A percentile compares a stretch with the other conserved stretches of the same genome.
Evolutionary conservation across 2,113 vertebrate genomes (phyloP).

Genomic region (Scomber japonicus): DNA sequence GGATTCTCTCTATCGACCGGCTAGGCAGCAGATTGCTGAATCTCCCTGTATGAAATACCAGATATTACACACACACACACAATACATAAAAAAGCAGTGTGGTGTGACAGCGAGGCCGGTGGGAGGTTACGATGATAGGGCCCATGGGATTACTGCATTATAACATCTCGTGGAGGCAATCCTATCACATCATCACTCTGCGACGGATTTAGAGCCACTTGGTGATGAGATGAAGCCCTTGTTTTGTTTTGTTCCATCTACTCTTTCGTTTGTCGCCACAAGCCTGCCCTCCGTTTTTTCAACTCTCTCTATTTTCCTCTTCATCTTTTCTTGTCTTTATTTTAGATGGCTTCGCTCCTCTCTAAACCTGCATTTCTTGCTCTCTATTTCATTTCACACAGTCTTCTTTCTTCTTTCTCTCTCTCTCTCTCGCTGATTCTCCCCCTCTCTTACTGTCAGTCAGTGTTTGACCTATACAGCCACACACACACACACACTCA

Average conservation of each 20-base stretch:
- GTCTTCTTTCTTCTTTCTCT: no score
- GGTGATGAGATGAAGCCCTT: constrained; percentile 32
- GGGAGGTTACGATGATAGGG: constrained; percentile 53
- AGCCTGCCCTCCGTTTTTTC: background rate
- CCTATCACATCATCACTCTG: constrained; percentile 55
- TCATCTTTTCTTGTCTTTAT: constrained; percentile 4
- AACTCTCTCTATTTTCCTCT: background rate
- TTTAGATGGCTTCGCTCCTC: constrained; percentile 23
- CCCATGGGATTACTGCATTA: constrained; percentile 56
- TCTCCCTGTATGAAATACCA: constrained; percentile 31
- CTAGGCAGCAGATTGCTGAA: constrained; percentile 42
- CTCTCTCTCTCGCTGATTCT: background rate
- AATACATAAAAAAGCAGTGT: constrained; percentile 5
- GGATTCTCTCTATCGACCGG: constrained; percentile 58
- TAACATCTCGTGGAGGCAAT: constrained; percentile 37
- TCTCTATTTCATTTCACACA: constrained; percentile 3
- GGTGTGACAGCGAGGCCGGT: constrained; percentile 48
- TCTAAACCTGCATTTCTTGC: background rate
- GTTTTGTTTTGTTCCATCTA: background rate
- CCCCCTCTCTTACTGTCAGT: background rate
- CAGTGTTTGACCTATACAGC: background rate
- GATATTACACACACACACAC: constrained; percentile 39
- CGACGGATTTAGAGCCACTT: constrained; percentile 46
- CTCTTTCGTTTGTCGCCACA: constrained; percentile 28
- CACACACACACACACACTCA: background rate